Conservation (phyloP, 1,140 invertebrate species). For the Himalopsyche phryganea region DNA sequence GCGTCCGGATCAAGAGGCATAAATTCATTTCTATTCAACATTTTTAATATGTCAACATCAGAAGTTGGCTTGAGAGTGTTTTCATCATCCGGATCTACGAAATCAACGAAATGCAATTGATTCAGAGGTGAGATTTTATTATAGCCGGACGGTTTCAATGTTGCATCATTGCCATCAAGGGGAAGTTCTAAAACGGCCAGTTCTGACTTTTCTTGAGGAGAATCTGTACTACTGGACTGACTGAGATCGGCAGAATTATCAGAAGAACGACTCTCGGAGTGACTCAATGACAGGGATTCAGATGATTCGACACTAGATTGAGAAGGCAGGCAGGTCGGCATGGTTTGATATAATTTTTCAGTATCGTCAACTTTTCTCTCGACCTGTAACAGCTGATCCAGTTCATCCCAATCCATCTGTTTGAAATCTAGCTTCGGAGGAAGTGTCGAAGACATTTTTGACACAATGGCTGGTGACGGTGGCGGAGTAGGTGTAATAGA, state of each 20-base stretch:
- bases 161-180: slow-evolving; percentile 26
- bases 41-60: slow-evolving; percentile 30
- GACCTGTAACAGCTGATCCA: slow-evolving; percentile 67
- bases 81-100: slow-evolving; percentile 23
- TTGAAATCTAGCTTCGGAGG: slow-evolving; percentile 67
- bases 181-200: slow-evolving; percentile 32
- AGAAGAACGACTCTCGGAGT: slow-evolving; percentile 38
- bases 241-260: slow-evolving; percentile 37
- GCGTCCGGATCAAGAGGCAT: slow-evolving; percentile 31
- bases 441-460: slow-evolving; percentile 57
- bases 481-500: slow-evolving; percentile 28
- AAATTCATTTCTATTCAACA: slow-evolving; percentile 30
- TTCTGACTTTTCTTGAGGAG: slow-evolving; percentile 33
- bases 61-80: slow-evolving; percentile 22
- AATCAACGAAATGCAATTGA: slow-evolving; percentile 14
- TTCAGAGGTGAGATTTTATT: slow-evolving; percentile 36
- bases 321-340: slow-evolving; percentile 64
- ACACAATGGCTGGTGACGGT: slow-evolving; percentile 50
- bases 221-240: slow-evolving; percentile 39
- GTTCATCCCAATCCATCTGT: slow-evolving; percentile 65
- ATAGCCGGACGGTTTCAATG: slow-evolving; percentile 33
- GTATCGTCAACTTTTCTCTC: slow-evolving; percentile 63
- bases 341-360: slow-evolving; percentile 68
- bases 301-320: slow-evolving; percentile 49
- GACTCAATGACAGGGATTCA: slow-evolving; percentile 36